A percentile compares a stretch with the other conserved stretches of the same genome.
Evolutionary conservation across 2,113 vertebrate genomes (phyloP).

Genomic region (Peromyscus polionotus): DNA sequence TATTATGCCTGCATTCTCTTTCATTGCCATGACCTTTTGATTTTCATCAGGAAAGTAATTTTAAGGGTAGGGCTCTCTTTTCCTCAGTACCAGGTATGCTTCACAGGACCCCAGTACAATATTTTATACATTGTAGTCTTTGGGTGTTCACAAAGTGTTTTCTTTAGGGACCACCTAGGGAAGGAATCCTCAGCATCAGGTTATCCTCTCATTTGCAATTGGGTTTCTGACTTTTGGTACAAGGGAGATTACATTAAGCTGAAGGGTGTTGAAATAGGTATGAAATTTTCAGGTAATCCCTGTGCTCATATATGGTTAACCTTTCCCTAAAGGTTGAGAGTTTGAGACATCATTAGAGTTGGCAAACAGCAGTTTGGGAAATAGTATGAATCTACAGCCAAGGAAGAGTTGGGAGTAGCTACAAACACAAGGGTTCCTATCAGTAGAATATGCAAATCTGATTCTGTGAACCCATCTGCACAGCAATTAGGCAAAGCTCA

Average conservation of each 20-base stretch:
- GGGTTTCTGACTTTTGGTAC: conserved; percentile 42
- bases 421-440: background rate
- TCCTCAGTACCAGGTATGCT: background rate
- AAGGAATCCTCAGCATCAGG: background rate
- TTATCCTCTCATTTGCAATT: conserved; percentile 42
- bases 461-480: conserved; percentile 5
- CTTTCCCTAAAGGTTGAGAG: conserved; percentile 15
- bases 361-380: conserved; percentile 47
- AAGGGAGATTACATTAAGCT: conserved; percentile 26
- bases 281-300: conserved; percentile 35
- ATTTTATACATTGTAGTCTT: background rate
- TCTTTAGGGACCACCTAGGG: background rate
- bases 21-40: background rate
- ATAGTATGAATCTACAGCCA: conserved; percentile 1
- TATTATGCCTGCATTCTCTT: background rate
- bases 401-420: background rate
- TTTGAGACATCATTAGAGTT: conserved; percentile 16
- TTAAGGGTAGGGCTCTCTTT: background rate
- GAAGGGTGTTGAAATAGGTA: conserved; percentile 49
- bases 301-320: conserved; percentile 28
- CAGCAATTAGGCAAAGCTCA: conserved; percentile 35
- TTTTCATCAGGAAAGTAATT: background rate
- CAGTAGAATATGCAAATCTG: conserved; percentile 20
- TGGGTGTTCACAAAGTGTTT: background rate
- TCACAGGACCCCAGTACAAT: background rate